These are phyloP conservation scores for Sphaeridia pumilis DNA, from an alignment of 2,888 invertebrate genomes.

Conservation along the genomic window DNA sequence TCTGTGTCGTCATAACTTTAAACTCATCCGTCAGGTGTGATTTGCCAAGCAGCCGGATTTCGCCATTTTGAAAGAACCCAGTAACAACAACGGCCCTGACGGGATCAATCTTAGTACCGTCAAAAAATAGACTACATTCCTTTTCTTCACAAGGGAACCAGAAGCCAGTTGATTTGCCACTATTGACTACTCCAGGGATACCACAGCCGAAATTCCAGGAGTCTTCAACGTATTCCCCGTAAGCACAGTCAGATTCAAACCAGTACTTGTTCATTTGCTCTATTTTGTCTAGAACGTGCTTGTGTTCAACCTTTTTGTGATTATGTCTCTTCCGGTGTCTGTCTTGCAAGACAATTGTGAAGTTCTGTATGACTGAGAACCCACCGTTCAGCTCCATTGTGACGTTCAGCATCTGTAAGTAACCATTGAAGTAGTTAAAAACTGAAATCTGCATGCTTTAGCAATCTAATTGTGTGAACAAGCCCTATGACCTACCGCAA, in stretches of 20 bases:
- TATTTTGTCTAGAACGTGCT: background rate
- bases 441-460: background rate
- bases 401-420: constrained; percentile 10
- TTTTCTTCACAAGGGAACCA: constrained; percentile 10
- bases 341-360: constrained; percentile 7
- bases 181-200: background rate
- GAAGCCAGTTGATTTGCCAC: background rate
- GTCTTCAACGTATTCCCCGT: constrained; percentile 8
- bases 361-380: constrained; percentile 8
- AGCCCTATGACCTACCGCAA: constrained; percentile 5
- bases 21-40: background rate
- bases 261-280: background rate
- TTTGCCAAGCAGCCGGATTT: constrained; percentile 10
- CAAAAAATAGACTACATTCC: constrained; percentile 8
- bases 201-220: constrained; percentile 12
- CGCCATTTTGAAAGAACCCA: constrained; percentile 6
- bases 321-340: background rate
- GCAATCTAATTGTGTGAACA: background rate
- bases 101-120: background rate
- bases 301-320: background rate
- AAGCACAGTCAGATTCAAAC: constrained; percentile 9
- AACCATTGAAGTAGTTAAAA: background rate
- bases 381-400: constrained; percentile 12
- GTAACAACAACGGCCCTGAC: background rate
- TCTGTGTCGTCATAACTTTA: background rate